Evolutionary conservation across 2,113 vertebrate species (phyloP), one percentile per base, ranked within the genome.

Genomic region (Mormyrus lacerda): DNA sequence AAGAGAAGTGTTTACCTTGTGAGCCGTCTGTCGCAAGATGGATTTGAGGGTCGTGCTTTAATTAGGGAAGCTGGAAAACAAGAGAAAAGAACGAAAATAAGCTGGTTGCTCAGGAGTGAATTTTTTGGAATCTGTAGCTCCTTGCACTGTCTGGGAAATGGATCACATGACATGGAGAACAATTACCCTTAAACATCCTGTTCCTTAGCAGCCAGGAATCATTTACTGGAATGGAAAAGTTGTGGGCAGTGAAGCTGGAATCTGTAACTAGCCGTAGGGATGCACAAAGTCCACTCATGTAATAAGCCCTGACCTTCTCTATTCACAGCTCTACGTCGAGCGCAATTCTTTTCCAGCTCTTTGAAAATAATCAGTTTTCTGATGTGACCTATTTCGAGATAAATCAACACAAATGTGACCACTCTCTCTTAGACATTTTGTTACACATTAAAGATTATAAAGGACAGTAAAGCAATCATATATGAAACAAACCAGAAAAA

Each of bases 171-270:
- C 90, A 47, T 2, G 2, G 89, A 90, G 88, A 91, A 90, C 91
- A 90, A 87, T 89, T n/a, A 85, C 89, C 55, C 79, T 90, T 79
- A 93, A 91, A 93, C 91, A 93, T 93, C 93, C 92, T 92, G 92
- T 91, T 92, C 87, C 90, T 91, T 79, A 39, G 89, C 51, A 87
- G 88, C 85, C 79, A 89, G 89, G 85, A 53, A 69, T 89, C 90
- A 92, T 88, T 89, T 76, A 90, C 89, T 87, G 88, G 51, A 90
- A 55, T 87, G 88, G 89, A 47, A 65, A 88, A 89, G n/a, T 84
- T 89, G 48, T 44, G 69, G 44, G 82, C 90, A 69, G 61, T 83
- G 79, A 88, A 61, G 44, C 87, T 44, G 17, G 50, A 10, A 65
- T 17, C 48, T 89, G 51, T 31, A 45, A 17, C 21, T 42, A 42